Base-by-base conservation (phyloP, 2,888 invertebrate species). In the Polydrusus pterygomalis region DNA sequence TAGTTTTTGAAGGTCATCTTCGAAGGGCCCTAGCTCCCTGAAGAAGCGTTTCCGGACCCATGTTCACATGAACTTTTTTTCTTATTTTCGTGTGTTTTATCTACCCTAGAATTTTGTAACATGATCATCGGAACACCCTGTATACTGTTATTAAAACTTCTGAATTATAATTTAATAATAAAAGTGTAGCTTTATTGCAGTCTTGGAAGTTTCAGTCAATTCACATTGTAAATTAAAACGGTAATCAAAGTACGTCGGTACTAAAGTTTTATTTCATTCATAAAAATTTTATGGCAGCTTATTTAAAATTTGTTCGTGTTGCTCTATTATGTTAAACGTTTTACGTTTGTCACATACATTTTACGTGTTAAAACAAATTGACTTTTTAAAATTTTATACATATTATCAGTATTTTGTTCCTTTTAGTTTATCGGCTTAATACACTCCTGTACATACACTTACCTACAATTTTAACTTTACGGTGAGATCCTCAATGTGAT, bases 261-360 rank as follows among this genome's bases (percentile, higher is more conserved):
- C 13, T 51, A 18, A 20, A 20, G 10, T 51, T 47, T 51, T 51
- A 51, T 20, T 20, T 9, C 51, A 11, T 11, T 13, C 51, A 51
- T 51, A 51, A 51, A 51, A 51, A 51, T 51, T 51, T 51, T 51
- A 51, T 20, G 20, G 20, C 20, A 20, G 51, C 51, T 20, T 18
- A 51, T 51, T 51, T 51, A 51, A 51, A 20, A 51, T 51, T 51
- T 51, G 51, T 20, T 20, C 7, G 51, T 20, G 11, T 51, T 20
- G 18, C 51, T 18, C n/a, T 20, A 9, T 18, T 6, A 9, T 11
- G 18, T 20, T 51, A 20, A 51, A 51, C 10, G 20, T 9, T 51
- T 20, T 51, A 51, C 11, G 10, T 11, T 18, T 51, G 51, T 11
- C 5, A 47, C 3, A 3, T n/a, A 1, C 13, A 11, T 43, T 43